Base-by-base conservation (phyloP, 2,888 invertebrate species). In the Apamea epomidion region DNA sequence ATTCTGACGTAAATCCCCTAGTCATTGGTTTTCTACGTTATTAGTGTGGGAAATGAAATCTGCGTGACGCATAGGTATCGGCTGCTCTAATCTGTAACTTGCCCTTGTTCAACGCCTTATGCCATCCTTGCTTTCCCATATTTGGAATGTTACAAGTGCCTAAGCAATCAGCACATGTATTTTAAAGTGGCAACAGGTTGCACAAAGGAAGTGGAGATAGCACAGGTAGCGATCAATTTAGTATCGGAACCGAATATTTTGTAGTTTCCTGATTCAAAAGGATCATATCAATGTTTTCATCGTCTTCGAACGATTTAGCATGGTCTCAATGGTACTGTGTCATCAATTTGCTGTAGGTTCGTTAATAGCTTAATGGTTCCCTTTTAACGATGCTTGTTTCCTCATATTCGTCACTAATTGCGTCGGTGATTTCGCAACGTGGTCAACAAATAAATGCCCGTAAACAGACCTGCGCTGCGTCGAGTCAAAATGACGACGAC, bases 121-220 rank as follows among this genome's bases (percentile, higher is more conserved):
- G 70, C 42, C 73, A 79, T 84, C 82, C 84, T 89, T 85, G 87
- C 73, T 74, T 68, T 54, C 32, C 90, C 81, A 85, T 87, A 81
- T 86, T 89, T 58, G 82, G 80, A 81, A 73, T 74, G 82, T 80
- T 76, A 81, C 71, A 73, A 85, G 76, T 81, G 84, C 75, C 68
- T 80, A 32, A 70, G 74, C 70, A 87, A 88, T 88, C 88, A 79
- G 54, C 83, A 81, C 58, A 62, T 84, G 74, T 74, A 75, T 85
- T 83, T 54, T 76, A 78, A 78, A 76, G 51, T 75, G 72, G 72
- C 71, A 76, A 71, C 77, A 79, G 76, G 72, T 82, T 85, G 77
- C 64, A 72, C 45, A 83, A 85, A 85, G 79, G 78, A 86, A 83
- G 65, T 76, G 45, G 29, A 71, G 79, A 82, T 80, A 83, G 65